These are phyloP conservation scores for Sympetrum striolatum DNA, from an alignment of 2,888 invertebrate species.

Conservation along the genomic window DNA sequence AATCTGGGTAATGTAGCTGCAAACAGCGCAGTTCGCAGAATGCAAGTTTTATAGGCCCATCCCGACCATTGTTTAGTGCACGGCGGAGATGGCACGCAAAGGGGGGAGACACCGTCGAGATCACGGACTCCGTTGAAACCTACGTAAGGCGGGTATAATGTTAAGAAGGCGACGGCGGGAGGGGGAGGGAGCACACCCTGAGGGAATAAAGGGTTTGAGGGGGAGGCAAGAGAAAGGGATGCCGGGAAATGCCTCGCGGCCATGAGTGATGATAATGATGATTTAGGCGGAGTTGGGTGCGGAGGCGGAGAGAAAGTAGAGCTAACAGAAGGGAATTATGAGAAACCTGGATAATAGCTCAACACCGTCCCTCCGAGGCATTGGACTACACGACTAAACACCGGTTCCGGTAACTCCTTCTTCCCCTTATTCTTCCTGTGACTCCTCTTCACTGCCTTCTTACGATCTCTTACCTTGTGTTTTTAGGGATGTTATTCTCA, in stretches of 20 bases:
- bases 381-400: background rate
- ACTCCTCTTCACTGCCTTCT: background rate
- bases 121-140: background rate
- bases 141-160: background rate
- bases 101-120: background rate
- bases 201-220: background rate
- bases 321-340: background rate
- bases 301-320: background rate
- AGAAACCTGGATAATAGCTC: background rate
- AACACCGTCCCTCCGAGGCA: background rate
- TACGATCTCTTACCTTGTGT: background rate
- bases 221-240: background rate
- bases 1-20: no score
- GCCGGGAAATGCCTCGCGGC: background rate
- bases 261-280: background rate
- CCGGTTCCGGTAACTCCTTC: background rate
- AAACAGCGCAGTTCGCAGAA: no score
- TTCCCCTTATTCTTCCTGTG: background rate
- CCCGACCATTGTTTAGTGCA: no score
- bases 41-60: no score
- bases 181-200: background rate
- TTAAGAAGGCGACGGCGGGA: background rate
- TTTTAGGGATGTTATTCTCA: background rate
- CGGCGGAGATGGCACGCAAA: no score
- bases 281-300: background rate